Conservation (phyloP, 1,140 invertebrate genomes). For the Homalodisca vitripennis region DNA sequence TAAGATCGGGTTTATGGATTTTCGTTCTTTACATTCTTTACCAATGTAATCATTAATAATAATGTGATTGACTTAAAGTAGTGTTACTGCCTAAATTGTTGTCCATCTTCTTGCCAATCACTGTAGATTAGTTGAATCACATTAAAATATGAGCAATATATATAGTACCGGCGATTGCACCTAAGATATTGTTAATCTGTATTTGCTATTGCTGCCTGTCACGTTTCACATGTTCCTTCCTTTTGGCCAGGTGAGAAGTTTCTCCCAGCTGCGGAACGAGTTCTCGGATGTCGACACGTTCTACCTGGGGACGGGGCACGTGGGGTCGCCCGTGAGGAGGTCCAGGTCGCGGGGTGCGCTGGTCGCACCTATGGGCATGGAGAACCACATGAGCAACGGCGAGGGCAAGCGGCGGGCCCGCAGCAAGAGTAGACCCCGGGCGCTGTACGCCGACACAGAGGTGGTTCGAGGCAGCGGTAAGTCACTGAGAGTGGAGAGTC, state of each 20-base stretch:
- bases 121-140: no score
- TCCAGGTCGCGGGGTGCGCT: slow-evolving; percentile 62
- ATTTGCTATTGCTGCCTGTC: neutral
- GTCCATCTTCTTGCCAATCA: no score
- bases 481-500: no score
- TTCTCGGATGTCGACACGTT: slow-evolving; percentile 90
- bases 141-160: no score
- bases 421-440: slow-evolving; percentile 77
- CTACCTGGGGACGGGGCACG: slow-evolving; percentile 68
- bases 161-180: slow-evolving; percentile 27
- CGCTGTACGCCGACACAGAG: slow-evolving; percentile 76
- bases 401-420: slow-evolving; percentile 53
- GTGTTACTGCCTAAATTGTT: no score
- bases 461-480: slow-evolving; percentile 70
- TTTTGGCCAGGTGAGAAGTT: slow-evolving; percentile 72
- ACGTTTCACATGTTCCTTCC: slow-evolving; percentile 11
- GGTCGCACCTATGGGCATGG: slow-evolving; percentile 38
- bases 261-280: slow-evolving; percentile 87
- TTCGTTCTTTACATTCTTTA: no score
- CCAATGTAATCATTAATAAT: no score
- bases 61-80: no score
- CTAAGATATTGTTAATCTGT: slow-evolving; percentile 1
- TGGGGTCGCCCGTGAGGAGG: slow-evolving; percentile 61
- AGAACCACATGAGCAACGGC: slow-evolving; percentile 27
- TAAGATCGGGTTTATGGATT: no score